Percentiles rank a stretch among this genome's conserved stretches.
These are phyloP conservation scores for Hydrocynus forskahlii DNA, from an alignment of 2,797 vertebrate genomes.

Conservation along the genomic window DNA sequence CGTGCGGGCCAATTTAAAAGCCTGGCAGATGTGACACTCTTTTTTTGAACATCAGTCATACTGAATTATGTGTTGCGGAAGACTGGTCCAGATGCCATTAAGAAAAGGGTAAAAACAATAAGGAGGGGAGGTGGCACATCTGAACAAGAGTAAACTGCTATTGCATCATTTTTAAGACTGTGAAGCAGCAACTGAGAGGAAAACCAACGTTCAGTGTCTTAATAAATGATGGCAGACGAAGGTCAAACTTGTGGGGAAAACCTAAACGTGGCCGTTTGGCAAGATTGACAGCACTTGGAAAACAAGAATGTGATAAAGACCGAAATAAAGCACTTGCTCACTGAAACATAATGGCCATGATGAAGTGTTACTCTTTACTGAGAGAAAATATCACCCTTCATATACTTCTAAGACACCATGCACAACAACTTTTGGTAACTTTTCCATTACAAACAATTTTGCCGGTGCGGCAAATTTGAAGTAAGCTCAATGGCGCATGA, in stretches of 20 bases:
- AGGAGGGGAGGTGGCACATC: slow-evolving; percentile 6
- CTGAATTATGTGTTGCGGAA: slow-evolving; percentile 43
- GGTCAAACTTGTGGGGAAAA: slow-evolving; percentile 4
- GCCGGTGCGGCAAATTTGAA: slow-evolving; percentile 25
- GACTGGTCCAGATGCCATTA: slow-evolving; percentile 43
- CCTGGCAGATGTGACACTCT: slow-evolving; percentile 40
- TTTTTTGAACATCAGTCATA: slow-evolving; percentile 55
- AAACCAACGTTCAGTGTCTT: slow-evolving; percentile 20
- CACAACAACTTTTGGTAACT: slow-evolving; percentile 33
- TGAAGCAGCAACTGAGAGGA: neutral
- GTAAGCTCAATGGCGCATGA: slow-evolving; percentile 41
- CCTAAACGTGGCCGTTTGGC: neutral
- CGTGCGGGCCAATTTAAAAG: slow-evolving; percentile 29
- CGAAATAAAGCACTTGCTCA: slow-evolving; percentile 12
- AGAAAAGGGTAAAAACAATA: slow-evolving; percentile 20
- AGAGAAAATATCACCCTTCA: slow-evolving; percentile 18
- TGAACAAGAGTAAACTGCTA: slow-evolving; percentile 31
- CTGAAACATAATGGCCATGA: slow-evolving; percentile 12
- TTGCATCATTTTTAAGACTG: slow-evolving; percentile 33
- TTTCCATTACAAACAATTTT: slow-evolving; percentile 43
- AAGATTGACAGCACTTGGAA: slow-evolving; percentile 14
- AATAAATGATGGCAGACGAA: slow-evolving; percentile 29
- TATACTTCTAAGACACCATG: slow-evolving; percentile 12
- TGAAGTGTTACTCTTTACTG: neutral
- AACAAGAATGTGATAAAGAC: slow-evolving; percentile 18